Base-by-base conservation (phyloP, 2,888 invertebrate genomes). In the Agrochola macilenta region DNA sequence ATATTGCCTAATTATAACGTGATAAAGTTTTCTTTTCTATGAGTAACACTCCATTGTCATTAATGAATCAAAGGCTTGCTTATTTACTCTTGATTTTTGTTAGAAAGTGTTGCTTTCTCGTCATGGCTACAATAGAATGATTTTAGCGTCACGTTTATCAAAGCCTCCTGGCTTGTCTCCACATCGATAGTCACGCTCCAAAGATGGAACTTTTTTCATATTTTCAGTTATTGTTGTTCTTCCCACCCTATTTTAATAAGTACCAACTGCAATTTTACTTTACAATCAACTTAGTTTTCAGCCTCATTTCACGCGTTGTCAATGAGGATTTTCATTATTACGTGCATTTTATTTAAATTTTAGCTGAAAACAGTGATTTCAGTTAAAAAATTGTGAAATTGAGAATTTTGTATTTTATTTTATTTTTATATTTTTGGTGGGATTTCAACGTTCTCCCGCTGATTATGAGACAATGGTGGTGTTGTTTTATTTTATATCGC, bases 31-130 rank as follows among this genome's bases (percentile, higher is more conserved):
- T 54, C 35, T 76, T 65, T 69, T 30, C 39, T 57, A 64, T 20
- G n/a, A 35, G 17, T 73, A 70, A 75, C 26, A 49, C 23, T 54
- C 65, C 35, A 78, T 85, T 81, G 60, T 39, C 20, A 57, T n/a
- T 69, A 69, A n/a, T 69, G 20, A 81, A 76, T 92, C 91, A 90
- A 92, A 91, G 89, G 12, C 35, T 35, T 35, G 4, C 35, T 49
- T 93, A 92, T 93, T 92, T 93, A 92, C 93, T 92, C 90, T 93
- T 94, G 90, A 93, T 93, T 92, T 91, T 77, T 46, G 69, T 89
- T 93, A 94, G 94, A 95, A 95, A 96, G 95, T 92, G 90, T 89
- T 88, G 90, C 95, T 95, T 95, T 95, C 95, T 92, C 93, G 90
- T 87, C 89, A 91, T 89, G 89, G 90, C 88, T 87, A 89, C 90